Evolutionary conservation across 2,888 invertebrate genomes (phyloP).

Genomic region (Calameuta idolon): DNA sequence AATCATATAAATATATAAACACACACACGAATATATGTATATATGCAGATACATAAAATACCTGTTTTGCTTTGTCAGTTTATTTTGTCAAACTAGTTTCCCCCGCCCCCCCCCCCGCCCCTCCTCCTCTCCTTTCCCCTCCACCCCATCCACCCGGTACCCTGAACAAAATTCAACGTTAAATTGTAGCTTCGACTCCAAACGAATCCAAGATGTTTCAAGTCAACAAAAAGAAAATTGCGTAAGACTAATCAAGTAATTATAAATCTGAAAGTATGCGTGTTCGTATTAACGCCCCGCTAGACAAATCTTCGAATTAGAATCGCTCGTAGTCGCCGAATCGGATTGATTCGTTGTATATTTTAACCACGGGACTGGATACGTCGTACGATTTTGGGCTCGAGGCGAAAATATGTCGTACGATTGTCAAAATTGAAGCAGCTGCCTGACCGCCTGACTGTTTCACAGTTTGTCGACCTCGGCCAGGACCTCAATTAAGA

Average conservation of each 20-base stretch:
- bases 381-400: not conserved
- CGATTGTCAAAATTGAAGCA: not conserved
- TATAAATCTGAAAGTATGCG: not conserved
- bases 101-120: no score
- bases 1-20: no score
- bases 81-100: no score
- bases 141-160: no score
- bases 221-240: not conserved
- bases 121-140: no score
- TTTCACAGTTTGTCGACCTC: not conserved
- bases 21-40: no score
- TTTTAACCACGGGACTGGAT: not conserved
- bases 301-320: not conserved
- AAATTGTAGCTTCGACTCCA: no score
- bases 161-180: no score
- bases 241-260: not conserved
- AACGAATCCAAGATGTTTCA: no score
- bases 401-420: not conserved
- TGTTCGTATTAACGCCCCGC: not conserved
- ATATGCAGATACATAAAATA: no score
- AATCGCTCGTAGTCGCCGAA: not conserved
- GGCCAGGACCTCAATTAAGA: not conserved
- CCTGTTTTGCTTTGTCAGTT: no score
- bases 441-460: not conserved
- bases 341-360: not conserved